These are phyloP conservation scores for Babyrousa celebensis DNA, from an alignment of 2,797 vertebrate genomes.

Conservation along the genomic window DNA sequence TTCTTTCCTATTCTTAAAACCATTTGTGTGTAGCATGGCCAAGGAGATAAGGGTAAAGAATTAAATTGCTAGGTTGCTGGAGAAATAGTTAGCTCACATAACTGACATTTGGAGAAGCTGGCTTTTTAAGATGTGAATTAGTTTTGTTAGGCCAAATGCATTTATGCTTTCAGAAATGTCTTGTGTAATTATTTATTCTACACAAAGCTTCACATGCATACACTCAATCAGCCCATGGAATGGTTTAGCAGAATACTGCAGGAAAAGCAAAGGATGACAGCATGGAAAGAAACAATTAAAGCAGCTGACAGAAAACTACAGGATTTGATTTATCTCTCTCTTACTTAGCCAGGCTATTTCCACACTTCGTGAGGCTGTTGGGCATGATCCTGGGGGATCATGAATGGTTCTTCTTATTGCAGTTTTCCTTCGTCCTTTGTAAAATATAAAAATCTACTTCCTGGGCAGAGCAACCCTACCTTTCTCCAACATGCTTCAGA, in stretches of 20 bases:
- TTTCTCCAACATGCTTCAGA: neutral
- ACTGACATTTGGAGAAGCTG: constrained; percentile 18
- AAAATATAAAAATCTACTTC: constrained; percentile 2
- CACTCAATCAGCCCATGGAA: constrained; percentile 5
- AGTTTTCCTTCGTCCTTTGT: constrained; percentile 53
- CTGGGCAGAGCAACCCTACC: neutral
- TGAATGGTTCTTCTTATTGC: constrained; percentile 29
- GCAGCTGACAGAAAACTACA: constrained; percentile 7
- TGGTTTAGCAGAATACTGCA: neutral
- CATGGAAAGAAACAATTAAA: constrained; percentile 72
- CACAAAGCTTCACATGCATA: constrained; percentile 38
- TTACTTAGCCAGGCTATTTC: neutral
- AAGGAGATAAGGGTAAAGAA: constrained; percentile 54
- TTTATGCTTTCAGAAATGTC: constrained; percentile 76
- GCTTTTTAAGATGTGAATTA: constrained; percentile 54
- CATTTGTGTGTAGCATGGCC: constrained; percentile 39
- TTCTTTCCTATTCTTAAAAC: constrained; percentile 21
- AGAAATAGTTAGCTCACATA: constrained; percentile 61
- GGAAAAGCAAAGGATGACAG: constrained; percentile 36
- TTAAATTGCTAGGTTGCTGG: neutral
- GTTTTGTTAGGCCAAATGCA: constrained; percentile 64
- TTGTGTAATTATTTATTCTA: constrained; percentile 71
- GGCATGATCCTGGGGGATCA: neutral
- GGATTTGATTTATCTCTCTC: constrained; percentile 66
- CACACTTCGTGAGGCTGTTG: neutral